Percentiles rank a stretch among this genome's conserved stretches.
Conservation (phyloP, 2,797 vertebrate genomes). For the Acipenser transmontanus region DNA sequence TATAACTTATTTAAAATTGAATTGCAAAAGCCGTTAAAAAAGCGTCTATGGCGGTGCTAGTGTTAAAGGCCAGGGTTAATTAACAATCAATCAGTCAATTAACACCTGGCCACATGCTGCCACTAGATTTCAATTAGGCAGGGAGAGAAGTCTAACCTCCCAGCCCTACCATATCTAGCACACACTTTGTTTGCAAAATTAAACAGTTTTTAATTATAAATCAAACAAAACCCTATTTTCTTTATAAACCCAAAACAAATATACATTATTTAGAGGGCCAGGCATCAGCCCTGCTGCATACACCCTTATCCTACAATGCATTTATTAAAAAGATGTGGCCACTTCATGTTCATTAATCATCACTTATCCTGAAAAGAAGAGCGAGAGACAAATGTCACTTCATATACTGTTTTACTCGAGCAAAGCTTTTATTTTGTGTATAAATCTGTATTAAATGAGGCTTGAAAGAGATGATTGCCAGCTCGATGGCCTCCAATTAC, state of each 20-base stretch:
- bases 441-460: constrained; percentile 53
- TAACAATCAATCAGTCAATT: too few species aligned
- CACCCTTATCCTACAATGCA: neutral
- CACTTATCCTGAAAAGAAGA: neutral
- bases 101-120: too few species aligned
- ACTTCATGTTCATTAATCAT: neutral
- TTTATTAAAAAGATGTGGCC: neutral
- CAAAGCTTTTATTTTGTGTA: constrained; percentile 44
- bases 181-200: neutral
- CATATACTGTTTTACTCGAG: neutral
- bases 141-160: too few species aligned
- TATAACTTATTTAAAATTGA: too few species aligned
- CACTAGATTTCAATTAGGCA: too few species aligned
- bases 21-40: too few species aligned
- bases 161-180: too few species aligned
- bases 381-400: neutral
- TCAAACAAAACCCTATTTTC: neutral
- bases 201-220: neutral
- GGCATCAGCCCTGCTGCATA: too few species aligned
- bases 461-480: constrained; percentile 54
- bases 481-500: constrained; percentile 50
- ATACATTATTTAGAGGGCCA: too few species aligned
- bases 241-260: too few species aligned
- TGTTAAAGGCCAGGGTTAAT: too few species aligned
- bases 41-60: too few species aligned